Evolutionary conservation across 2,113 vertebrate genomes (phyloP).

Genomic region (Vulpes vulpes): DNA sequence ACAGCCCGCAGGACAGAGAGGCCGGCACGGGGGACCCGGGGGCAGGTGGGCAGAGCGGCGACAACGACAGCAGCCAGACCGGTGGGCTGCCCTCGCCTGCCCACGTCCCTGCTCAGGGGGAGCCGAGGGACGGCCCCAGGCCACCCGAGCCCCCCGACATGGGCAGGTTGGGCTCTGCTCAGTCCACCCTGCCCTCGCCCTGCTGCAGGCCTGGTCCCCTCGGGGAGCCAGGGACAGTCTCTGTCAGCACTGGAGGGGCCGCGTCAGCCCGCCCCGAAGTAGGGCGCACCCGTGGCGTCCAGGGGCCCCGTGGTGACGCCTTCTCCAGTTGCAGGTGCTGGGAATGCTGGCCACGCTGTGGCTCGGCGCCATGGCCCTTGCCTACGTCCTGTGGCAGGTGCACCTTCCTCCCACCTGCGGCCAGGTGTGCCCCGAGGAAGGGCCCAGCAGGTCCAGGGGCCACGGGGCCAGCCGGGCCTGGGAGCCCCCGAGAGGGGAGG

Average conservation of each 20-base stretch:
- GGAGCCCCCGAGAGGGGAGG: neutral
- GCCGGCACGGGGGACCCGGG: rapidly evolving
- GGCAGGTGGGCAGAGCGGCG: neutral
- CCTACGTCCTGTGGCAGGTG: slow-evolving; percentile 57
- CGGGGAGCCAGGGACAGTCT: neutral
- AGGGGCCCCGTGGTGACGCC: rapidly evolving
- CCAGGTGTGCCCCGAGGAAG: neutral
- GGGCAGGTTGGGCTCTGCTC: too few relatives aligned
- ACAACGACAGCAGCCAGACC: neutral
- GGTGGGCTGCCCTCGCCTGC: rapidly evolving
- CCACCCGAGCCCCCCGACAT: rapidly evolving
- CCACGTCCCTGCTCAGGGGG: rapidly evolving
- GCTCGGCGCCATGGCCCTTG: slow-evolving; percentile 35
- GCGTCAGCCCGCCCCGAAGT: rapidly evolving
- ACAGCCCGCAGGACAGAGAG: neutral
- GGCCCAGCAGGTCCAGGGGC: rapidly evolving
- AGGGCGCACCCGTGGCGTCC: rapidly evolving
- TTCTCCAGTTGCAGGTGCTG: slow-evolving; percentile 69
- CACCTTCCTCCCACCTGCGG: neutral
- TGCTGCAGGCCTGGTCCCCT: rapidly evolving
- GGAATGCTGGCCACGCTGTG: slow-evolving; percentile 45
- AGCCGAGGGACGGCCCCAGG: neutral
- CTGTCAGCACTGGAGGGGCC: neutral
- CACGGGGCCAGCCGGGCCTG: neutral
- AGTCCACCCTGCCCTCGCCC: rapidly evolving